Evolutionary conservation across 2,113 vertebrate species (phyloP).

Genomic region (Etheostoma spectabile): DNA sequence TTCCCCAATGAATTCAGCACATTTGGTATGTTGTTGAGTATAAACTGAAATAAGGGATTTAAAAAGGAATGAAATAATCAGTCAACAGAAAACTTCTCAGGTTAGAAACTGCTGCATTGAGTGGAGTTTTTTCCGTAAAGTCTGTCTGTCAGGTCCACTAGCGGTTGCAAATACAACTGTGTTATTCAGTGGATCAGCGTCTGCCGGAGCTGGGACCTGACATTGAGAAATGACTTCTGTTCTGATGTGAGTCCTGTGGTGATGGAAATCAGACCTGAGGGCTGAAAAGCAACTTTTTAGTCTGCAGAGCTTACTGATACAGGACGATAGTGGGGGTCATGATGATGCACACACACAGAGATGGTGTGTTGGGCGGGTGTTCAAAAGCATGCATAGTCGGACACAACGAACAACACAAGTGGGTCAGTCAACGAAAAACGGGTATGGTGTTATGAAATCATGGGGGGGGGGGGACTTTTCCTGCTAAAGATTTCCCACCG

Average conservation of each 20-base stretch:
- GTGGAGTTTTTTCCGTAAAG: slow-evolving; percentile 27
- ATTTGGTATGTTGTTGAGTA: neutral
- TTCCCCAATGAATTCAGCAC: neutral
- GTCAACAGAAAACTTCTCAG: neutral
- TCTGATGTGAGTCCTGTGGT: slow-evolving; percentile 60
- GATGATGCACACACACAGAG: slow-evolving; percentile 33
- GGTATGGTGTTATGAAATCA: no score
- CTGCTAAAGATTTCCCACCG: no score
- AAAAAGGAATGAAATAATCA: neutral
- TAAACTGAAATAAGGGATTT: neutral
- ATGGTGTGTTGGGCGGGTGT: neutral
- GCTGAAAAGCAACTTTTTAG: slow-evolving; percentile 69
- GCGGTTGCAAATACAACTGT: slow-evolving; percentile 35
- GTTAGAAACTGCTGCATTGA: no score
- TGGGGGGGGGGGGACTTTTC: no score
- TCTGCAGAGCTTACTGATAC: slow-evolving; percentile 50
- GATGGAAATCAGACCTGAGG: slow-evolving; percentile 67
- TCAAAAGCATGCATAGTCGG: no score
- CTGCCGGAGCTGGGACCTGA: slow-evolving; percentile 43
- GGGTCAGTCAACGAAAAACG: no score
- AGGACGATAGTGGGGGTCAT: slow-evolving; percentile 35
- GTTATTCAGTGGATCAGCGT: slow-evolving; percentile 36
- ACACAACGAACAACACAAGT: no score
- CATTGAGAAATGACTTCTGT: slow-evolving; percentile 65
- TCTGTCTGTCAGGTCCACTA: slow-evolving; percentile 43